Conservation (phyloP, 2,888 invertebrate species). For the Odontomyia ornata region DNA sequence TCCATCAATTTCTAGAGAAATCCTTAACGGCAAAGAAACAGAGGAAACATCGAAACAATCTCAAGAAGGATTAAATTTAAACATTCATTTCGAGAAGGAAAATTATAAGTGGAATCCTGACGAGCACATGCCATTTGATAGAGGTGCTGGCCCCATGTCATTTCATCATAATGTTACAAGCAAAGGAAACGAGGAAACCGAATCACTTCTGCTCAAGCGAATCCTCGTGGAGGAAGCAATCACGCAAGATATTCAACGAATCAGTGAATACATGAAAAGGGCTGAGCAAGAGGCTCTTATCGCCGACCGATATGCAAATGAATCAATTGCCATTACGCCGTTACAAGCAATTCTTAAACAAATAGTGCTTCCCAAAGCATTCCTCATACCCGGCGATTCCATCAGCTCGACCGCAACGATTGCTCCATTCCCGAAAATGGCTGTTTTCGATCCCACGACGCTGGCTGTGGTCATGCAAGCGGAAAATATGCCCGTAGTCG, state of each 20-base stretch:
- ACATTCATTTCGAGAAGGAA: too few species aligned
- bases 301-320: constrained; percentile 51
- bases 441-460: constrained; percentile 5
- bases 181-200: background rate
- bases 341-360: constrained; percentile 57
- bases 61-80: too few species aligned
- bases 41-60: too few species aligned
- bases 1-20: too few species aligned
- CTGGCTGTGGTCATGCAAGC: constrained; percentile 50
- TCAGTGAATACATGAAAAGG: constrained; percentile 61
- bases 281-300: constrained; percentile 59
- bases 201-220: constrained; percentile 12
- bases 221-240: constrained; percentile 56
- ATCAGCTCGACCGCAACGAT: background rate
- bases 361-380: constrained; percentile 55
- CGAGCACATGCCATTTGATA: background rate
- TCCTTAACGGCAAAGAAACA: too few species aligned
- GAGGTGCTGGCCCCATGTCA: background rate
- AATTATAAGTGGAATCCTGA: background rate
- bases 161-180: background rate
- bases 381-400: constrained; percentile 49
- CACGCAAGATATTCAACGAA: constrained; percentile 60
- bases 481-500: constrained; percentile 61
- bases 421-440: background rate
- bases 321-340: constrained; percentile 53